Conservation (phyloP, 92 coral and sea anemone species). For the Montipora capitata region DNA sequence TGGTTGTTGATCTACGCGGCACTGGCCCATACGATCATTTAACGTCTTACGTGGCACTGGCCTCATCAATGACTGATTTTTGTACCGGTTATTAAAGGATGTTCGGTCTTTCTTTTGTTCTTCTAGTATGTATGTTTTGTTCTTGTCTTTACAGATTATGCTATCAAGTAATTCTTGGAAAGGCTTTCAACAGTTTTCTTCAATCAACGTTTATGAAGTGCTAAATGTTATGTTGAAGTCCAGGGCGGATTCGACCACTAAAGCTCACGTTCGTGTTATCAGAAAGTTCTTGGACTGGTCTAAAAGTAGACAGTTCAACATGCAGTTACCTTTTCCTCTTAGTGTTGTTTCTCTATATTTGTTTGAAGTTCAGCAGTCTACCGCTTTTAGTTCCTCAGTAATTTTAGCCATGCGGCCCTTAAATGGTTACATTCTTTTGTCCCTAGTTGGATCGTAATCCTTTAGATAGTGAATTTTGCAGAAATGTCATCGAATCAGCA, state of each 20-base stretch:
- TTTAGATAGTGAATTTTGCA: not conserved
- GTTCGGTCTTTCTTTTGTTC: conserved; percentile 9
- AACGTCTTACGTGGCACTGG: too few species aligned
- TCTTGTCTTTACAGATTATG: not conserved
- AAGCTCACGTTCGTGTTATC: conserved; percentile 32
- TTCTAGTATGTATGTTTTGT: not conserved
- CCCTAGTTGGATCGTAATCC: not conserved
- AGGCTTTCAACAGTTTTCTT: conserved; percentile 26
- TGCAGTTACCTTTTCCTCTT: conserved; percentile 11
- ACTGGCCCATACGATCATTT: too few species aligned
- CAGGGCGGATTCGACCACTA: conserved; percentile 24
- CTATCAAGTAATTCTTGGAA: conserved; percentile 24
- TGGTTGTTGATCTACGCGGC: too few species aligned
- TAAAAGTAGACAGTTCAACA: too few species aligned
- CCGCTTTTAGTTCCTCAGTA: conserved; percentile 14
- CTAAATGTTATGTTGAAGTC: conserved; percentile 39
- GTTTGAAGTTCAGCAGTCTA: conserved; percentile 41
- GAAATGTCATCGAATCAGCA: too few species aligned
- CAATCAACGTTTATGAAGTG: conserved; percentile 9
- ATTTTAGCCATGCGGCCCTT: not conserved
- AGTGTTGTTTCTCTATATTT: conserved; percentile 55
- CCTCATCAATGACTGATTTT: too few species aligned
- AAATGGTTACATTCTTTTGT: not conserved
- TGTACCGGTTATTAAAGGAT: conserved; percentile 47
- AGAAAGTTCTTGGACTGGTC: too few species aligned